Conservation (phyloP, 2,797 vertebrate genomes). For the Oreochromis mossambicus region DNA sequence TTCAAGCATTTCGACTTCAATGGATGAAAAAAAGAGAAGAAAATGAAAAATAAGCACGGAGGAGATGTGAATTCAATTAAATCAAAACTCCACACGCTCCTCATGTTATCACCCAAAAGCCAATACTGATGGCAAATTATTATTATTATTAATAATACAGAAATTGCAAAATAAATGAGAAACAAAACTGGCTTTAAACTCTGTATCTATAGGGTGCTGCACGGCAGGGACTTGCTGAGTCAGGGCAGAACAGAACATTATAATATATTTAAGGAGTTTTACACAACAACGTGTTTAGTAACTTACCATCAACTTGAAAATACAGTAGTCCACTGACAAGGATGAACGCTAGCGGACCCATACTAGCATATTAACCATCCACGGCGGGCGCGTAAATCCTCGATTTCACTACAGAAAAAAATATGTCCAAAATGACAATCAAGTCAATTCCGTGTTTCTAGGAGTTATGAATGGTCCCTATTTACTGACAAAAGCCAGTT, state of each 20-base stretch:
- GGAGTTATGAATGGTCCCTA: constrained; percentile 69
- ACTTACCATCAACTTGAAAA: constrained; percentile 92
- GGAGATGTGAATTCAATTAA: neutral
- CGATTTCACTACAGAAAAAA: constrained; percentile 42
- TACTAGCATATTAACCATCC: constrained; percentile 95
- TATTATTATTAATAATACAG: neutral
- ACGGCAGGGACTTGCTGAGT: neutral
- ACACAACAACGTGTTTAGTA: neutral
- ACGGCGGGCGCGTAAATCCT: constrained; percentile 79
- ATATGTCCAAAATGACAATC: constrained; percentile 34
- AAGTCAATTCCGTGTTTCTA: constrained; percentile 30
- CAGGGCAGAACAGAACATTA: neutral
- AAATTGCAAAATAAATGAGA: neutral
- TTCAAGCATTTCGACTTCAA: neutral
- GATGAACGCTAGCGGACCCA: constrained; percentile 91
- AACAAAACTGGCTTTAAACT: neutral
- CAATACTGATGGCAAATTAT: neutral
- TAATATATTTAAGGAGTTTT: neutral
- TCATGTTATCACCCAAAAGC: neutral
- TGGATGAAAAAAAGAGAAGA: neutral
- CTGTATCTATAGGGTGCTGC: neutral
- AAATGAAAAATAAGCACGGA: neutral
- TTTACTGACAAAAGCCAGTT: constrained; percentile 72
- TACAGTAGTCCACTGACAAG: constrained; percentile 91
- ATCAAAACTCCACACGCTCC: neutral